phyloP scores from a whole-genome alignment of 1,140 invertebrate species.

The Zophobas atratus region DNA sequence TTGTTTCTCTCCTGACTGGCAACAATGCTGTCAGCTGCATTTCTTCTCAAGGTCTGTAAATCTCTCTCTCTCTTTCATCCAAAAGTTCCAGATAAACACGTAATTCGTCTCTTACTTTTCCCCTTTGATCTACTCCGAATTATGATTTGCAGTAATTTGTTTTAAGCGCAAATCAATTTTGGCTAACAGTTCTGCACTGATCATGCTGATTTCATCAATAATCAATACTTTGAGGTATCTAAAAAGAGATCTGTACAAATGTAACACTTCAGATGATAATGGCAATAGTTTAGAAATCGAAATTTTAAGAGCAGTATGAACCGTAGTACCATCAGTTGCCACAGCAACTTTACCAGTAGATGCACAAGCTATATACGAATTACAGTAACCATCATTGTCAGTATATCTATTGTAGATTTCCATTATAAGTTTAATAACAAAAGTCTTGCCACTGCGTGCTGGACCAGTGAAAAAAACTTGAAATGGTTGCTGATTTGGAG shows the following conservation, averaged over 20 bases:
- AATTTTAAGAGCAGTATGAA: conserved; percentile 63
- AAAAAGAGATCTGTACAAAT: conserved; percentile 51
- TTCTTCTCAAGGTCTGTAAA: too few relatives aligned
- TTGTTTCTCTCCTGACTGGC: too few relatives aligned
- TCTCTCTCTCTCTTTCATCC: too few relatives aligned
- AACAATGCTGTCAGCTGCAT: too few relatives aligned
- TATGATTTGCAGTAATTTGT: conserved; percentile 54
- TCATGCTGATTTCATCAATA: conserved; percentile 55
- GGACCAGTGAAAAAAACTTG: conserved; percentile 50
- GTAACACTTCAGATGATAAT: conserved; percentile 54
- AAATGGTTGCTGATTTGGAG: conserved; percentile 5
- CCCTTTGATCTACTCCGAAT: background rate
- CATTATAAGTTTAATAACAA: conserved; percentile 60
- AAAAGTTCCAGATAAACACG: too few relatives aligned
- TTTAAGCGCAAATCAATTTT: conserved; percentile 57
- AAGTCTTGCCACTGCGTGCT: conserved; percentile 56
- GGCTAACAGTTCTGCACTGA: conserved; percentile 53
- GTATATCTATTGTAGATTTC: conserved; percentile 59
- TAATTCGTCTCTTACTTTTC: too few relatives aligned
- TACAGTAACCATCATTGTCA: conserved; percentile 45
- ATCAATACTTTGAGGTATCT: conserved; percentile 52
- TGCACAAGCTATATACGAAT: conserved; percentile 63
- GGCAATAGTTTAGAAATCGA: conserved; percentile 33
- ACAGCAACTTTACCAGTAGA: conserved; percentile 66
- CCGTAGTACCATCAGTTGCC: conserved; percentile 62